Conservation (phyloP, 2,113 vertebrate genomes). For the Shinisaurus crocodilurus region DNA sequence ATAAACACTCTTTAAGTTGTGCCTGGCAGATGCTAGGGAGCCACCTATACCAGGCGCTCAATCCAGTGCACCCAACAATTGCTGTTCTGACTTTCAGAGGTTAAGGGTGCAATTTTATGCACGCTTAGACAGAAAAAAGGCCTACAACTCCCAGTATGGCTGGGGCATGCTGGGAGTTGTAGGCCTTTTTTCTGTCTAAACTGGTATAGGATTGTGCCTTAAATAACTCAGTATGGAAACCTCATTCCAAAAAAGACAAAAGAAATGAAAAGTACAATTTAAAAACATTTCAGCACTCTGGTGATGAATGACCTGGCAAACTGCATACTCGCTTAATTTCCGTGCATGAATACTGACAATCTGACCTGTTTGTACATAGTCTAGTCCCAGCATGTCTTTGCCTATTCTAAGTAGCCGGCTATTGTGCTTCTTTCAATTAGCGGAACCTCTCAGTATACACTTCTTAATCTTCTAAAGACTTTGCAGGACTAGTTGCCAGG, state of each 20-base stretch:
- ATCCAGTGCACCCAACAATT: background rate
- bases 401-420: background rate
- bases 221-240: background rate
- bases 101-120: too few species aligned
- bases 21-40: background rate
- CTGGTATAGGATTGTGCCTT: too few species aligned
- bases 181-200: too few species aligned
- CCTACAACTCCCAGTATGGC: too few species aligned
- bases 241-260: background rate
- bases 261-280: background rate
- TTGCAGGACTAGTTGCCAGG: constrained; percentile 4
- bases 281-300: background rate
- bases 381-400: background rate
- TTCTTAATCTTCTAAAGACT: constrained; percentile 6
- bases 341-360: background rate
- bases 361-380: constrained; percentile 1
- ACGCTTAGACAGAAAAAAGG: too few species aligned
- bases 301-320: background rate
- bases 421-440: background rate
- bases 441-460: background rate
- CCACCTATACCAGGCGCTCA: background rate
- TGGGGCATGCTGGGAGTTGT: too few species aligned
- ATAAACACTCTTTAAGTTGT: background rate
- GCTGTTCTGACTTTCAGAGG: background rate
- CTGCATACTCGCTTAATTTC: background rate